Percentiles rank a stretch among this genome's conserved stretches.
Conservation (phyloP, 2,888 invertebrate species). For the Myopa tessellatipennis region DNA sequence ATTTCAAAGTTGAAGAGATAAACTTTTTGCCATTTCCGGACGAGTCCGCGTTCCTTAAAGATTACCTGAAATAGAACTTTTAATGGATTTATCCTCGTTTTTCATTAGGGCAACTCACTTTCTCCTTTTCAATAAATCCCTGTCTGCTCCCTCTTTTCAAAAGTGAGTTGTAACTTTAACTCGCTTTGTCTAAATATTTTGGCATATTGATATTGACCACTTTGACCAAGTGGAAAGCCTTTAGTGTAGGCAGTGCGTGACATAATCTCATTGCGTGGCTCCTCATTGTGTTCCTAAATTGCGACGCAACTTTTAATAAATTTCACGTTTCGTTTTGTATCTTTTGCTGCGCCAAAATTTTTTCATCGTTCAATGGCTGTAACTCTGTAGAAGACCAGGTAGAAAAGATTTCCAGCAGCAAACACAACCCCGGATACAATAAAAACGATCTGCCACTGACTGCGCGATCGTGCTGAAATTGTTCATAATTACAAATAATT, state of each 20-base stretch:
- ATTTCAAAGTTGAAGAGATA: too few relatives aligned
- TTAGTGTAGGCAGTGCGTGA: constrained; percentile 87
- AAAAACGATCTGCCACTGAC: constrained; percentile 72
- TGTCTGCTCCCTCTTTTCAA: constrained; percentile 82
- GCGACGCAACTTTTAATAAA: constrained; percentile 77
- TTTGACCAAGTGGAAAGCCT: constrained; percentile 82
- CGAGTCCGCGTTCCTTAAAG: constrained; percentile 75
- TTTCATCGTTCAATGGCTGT: constrained; percentile 71
- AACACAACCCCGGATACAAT: constrained; percentile 70
- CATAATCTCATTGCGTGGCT: constrained; percentile 81
- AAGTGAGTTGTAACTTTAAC: constrained; percentile 77
- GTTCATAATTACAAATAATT: background rate
- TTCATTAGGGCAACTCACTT: constrained; percentile 60
- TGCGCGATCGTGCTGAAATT: constrained; percentile 59
- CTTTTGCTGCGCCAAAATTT: constrained; percentile 50
- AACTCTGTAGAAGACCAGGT: constrained; percentile 70
- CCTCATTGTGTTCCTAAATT: constrained; percentile 86
- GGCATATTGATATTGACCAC: constrained; percentile 77
- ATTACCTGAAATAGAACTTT: constrained; percentile 69
- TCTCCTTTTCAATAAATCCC: constrained; percentile 78
- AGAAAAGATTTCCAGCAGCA: constrained; percentile 70
- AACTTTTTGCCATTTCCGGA: constrained; percentile 78
- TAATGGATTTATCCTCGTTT: background rate
- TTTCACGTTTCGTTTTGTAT: constrained; percentile 29
- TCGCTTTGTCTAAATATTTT: constrained; percentile 73